These are phyloP conservation scores for Venustoraphidia nigricollis DNA, from an alignment of 2,888 invertebrate species.

Conservation along the genomic window DNA sequence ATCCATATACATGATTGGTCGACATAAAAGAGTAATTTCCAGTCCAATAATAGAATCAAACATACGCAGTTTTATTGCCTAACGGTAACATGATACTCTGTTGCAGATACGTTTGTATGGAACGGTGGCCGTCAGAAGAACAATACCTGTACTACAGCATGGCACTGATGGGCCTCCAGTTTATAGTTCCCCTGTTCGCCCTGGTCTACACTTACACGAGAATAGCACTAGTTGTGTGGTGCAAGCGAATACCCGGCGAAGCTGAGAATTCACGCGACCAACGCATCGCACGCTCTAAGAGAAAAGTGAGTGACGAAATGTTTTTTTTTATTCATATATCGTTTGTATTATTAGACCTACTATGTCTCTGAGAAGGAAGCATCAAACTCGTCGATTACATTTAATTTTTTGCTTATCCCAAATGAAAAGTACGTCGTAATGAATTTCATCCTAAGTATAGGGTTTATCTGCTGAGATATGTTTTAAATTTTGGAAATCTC, in stretches of 20 bases:
- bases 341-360: too few species aligned
- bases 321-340: background rate
- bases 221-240: conserved; percentile 79
- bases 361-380: too few species aligned
- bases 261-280: conserved; percentile 71
- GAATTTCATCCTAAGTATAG: too few species aligned
- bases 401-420: too few species aligned
- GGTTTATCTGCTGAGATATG: too few species aligned
- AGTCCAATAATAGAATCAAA: background rate
- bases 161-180: conserved; percentile 66
- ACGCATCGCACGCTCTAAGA: conserved; percentile 69
- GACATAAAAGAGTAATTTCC: too few species aligned
- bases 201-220: conserved; percentile 73
- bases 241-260: conserved; percentile 73
- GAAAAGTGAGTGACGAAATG: conserved; percentile 47
- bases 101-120: conserved; percentile 53
- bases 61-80: background rate
- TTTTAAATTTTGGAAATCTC: too few species aligned
- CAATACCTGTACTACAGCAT: conserved; percentile 61
- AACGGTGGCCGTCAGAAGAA: conserved; percentile 46
- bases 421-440: too few species aligned
- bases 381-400: too few species aligned
- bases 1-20: too few species aligned
- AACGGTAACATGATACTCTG: conserved; percentile 6
- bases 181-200: conserved; percentile 64